Evolutionary conservation across 2,888 invertebrate genomes (phyloP).

Genomic region (Drosophila mayaguana): DNA sequence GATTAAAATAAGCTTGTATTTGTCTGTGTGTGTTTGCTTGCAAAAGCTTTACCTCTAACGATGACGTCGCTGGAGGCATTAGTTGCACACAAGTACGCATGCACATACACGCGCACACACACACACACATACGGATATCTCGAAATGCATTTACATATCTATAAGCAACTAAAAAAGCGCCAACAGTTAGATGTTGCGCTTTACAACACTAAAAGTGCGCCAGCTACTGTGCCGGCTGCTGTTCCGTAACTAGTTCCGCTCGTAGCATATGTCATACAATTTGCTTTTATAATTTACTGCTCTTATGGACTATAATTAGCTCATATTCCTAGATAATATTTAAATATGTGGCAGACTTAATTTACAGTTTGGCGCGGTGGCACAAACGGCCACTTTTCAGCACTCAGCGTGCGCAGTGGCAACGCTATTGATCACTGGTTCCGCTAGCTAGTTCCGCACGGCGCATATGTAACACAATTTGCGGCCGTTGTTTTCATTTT

Average conservation of each 20-base stretch:
- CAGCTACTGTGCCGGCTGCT: background rate
- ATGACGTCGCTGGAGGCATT: constrained; percentile 74
- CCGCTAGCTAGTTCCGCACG: constrained; percentile 13
- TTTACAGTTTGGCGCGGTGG: constrained; percentile 5
- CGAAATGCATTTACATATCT: constrained; percentile 3
- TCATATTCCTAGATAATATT: background rate
- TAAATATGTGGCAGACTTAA: background rate
- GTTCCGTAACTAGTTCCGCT: background rate
- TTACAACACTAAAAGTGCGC: constrained; percentile 18
- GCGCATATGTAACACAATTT: constrained; percentile 57
- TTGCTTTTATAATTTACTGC: background rate
- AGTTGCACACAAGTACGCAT: constrained; percentile 63
- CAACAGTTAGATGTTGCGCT: constrained; percentile 7
- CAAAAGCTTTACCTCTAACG: constrained; percentile 53
- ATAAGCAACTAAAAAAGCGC: constrained; percentile 25
- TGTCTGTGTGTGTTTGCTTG: constrained; percentile 27
- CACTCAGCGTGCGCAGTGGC: constrained; percentile 19
- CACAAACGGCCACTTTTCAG: background rate
- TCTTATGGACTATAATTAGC: too few relatives aligned
- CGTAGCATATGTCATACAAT: background rate
- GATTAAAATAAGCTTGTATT: constrained; percentile 60
- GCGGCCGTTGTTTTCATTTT: background rate
- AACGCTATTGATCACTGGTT: constrained; percentile 12
- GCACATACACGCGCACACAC: constrained; percentile 1
- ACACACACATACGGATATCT: background rate